phyloP scores from a whole-genome alignment of 2,797 vertebrate genomes.

The Alca torda region DNA sequence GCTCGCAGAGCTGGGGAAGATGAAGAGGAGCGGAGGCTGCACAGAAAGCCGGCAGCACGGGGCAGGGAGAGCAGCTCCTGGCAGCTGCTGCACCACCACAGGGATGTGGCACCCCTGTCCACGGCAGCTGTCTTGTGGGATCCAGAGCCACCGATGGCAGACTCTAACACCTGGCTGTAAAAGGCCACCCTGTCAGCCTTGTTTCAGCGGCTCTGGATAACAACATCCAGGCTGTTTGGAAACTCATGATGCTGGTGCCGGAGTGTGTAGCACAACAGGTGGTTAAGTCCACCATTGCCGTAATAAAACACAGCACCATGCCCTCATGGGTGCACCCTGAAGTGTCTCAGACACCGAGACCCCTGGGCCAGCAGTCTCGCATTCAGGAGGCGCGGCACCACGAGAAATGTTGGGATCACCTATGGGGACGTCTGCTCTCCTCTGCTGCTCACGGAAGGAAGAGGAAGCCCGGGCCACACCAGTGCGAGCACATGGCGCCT shows the following conservation, averaged over 20 bases:
- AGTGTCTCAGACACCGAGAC: not conserved
- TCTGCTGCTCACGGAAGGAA: not conserved
- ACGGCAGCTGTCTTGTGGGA: not conserved
- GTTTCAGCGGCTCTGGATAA: not conserved
- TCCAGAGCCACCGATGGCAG: not conserved
- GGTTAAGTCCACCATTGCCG: not conserved
- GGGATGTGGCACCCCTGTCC: rapidly evolving
- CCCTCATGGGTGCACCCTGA: not conserved
- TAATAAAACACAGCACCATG: not conserved
- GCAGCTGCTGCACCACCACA: not conserved
- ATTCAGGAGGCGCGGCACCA: not conserved
- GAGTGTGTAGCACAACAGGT: not conserved
- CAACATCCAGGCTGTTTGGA: not conserved
- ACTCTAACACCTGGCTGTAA: not conserved
- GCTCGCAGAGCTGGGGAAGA: not conserved
- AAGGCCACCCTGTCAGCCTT: not conserved
- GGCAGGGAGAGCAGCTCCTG: rapidly evolving
- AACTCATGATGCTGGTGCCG: not conserved
- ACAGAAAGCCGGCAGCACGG: rapidly evolving
- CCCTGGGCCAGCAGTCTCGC: not conserved
- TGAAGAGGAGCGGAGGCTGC: not conserved
- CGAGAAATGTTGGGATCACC: not conserved
- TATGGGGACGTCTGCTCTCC: not conserved
- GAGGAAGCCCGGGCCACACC: not conserved
- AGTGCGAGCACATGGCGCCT: rapidly evolving